A percentile compares a stretch with the other conserved stretches of the same genome.
phyloP scores from a whole-genome alignment of 2,888 invertebrate genomes.

The Metacarcinus magister region DNA sequence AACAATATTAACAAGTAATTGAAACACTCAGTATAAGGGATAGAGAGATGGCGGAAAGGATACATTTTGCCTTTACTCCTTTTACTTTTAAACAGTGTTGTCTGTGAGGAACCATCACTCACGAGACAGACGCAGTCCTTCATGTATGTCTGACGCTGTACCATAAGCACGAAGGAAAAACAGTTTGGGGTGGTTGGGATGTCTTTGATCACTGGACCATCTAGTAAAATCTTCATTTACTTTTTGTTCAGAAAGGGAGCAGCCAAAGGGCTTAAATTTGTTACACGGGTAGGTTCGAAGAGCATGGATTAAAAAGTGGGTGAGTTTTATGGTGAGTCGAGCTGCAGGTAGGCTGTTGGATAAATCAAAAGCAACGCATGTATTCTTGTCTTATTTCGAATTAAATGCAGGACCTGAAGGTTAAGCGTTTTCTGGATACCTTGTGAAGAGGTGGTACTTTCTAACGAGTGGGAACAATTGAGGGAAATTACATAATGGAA shows the following conservation, averaged over 20 bases:
- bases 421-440: too few species aligned
- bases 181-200: not conserved
- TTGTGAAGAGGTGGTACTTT: too few species aligned
- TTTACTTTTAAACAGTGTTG: not conserved
- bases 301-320: not conserved
- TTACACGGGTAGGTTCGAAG: not conserved
- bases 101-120: not conserved
- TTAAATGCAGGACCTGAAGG: too few species aligned
- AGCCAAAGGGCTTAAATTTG: not conserved
- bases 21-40: too few species aligned
- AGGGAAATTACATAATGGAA: too few species aligned
- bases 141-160: not conserved
- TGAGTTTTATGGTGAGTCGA: not conserved
- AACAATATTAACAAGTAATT: too few species aligned
- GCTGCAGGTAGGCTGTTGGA: not conserved
- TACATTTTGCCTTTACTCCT: not conserved
- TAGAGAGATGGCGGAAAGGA: too few species aligned
- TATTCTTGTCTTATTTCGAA: not conserved
- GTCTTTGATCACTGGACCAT: not conserved
- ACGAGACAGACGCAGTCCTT: not conserved
- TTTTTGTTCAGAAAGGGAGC: not conserved
- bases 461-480: too few species aligned
- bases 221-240: not conserved
- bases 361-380: not conserved
- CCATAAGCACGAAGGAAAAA: not conserved